Evolutionary conservation across 2,888 invertebrate genomes (phyloP).

Genomic region (Conistra vaccinii): DNA sequence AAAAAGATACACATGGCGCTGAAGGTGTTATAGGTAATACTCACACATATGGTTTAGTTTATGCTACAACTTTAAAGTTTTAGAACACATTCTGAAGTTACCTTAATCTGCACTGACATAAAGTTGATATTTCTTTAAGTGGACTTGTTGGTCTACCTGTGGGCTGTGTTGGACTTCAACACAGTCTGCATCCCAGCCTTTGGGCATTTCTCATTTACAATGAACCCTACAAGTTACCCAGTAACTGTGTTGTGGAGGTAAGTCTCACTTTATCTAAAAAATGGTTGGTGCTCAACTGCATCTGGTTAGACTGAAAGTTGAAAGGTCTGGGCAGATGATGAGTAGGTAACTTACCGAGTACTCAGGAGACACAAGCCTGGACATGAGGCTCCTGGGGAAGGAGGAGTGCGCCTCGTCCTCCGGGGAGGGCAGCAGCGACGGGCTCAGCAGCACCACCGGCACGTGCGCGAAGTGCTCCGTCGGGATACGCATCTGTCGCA

Average conservation of each 20-base stretch:
- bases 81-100: too few species aligned
- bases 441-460: slow-evolving; percentile 97
- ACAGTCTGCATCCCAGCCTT: not conserved
- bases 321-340: not conserved
- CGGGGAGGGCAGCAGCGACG: slow-evolving; percentile 95
- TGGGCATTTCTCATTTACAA: not conserved
- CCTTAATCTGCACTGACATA: too few species aligned
- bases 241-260: not conserved
- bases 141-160: not conserved
- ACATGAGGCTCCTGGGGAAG: slow-evolving; percentile 93
- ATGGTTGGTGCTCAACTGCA: not conserved
- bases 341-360: slow-evolving; percentile 75
- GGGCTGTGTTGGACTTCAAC: too few species aligned
- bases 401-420: slow-evolving; percentile 92
- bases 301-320: not conserved
- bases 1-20: too few species aligned
- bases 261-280: not conserved
- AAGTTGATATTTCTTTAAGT: too few species aligned
- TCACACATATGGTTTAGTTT: too few species aligned
- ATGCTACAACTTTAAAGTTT: too few species aligned
- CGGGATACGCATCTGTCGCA: slow-evolving; percentile 96
- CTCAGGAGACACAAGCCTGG: slow-evolving; percentile 91
- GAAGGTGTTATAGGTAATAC: too few species aligned
- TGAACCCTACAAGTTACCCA: not conserved
- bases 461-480: slow-evolving; percentile 98